Conservation (phyloP, 2,888 invertebrate genomes). For the Drosophila buzzatii region DNA sequence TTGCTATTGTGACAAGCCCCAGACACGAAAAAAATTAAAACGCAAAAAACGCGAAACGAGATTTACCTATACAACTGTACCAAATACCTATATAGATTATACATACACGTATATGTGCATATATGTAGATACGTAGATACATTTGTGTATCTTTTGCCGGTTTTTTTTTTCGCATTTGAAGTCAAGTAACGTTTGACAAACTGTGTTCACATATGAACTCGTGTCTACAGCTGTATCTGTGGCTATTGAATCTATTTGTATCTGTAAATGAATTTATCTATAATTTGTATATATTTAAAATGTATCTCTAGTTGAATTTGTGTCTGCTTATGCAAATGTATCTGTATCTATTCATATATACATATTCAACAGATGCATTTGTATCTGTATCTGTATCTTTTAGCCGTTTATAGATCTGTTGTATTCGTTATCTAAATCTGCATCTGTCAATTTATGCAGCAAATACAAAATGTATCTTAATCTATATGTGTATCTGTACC, state of each 20-base stretch:
- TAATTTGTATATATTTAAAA: not conserved
- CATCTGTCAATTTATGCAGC: not conserved
- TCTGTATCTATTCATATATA: no score
- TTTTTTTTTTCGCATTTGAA: slow-evolving; percentile 7
- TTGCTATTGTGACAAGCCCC: slow-evolving; percentile 62
- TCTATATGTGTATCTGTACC: not conserved
- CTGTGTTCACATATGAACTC: slow-evolving; percentile 19
- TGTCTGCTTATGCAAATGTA: not conserved
- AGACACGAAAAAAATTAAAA: slow-evolving; percentile 53
- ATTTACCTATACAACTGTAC: slow-evolving; percentile 56
- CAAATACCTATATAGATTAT: not conserved
- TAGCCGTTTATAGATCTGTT: not conserved
- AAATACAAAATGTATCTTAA: not conserved
- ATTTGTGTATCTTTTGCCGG: slow-evolving; percentile 14
- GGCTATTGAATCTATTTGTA: slow-evolving; percentile 1
- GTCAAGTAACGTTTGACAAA: slow-evolving; percentile 57
- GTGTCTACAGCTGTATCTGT: slow-evolving; percentile 8
- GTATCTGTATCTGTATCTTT: not conserved
- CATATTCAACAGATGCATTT: no score
- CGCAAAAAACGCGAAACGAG: slow-evolving; percentile 62
- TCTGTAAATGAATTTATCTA: not conserved
- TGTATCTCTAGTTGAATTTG: not conserved
- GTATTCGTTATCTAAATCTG: not conserved
- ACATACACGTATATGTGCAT: not conserved
- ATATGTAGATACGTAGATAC: not conserved